phyloP scores from a whole-genome alignment of 2,888 invertebrate species.

The Agonopterix alstromeriana region DNA sequence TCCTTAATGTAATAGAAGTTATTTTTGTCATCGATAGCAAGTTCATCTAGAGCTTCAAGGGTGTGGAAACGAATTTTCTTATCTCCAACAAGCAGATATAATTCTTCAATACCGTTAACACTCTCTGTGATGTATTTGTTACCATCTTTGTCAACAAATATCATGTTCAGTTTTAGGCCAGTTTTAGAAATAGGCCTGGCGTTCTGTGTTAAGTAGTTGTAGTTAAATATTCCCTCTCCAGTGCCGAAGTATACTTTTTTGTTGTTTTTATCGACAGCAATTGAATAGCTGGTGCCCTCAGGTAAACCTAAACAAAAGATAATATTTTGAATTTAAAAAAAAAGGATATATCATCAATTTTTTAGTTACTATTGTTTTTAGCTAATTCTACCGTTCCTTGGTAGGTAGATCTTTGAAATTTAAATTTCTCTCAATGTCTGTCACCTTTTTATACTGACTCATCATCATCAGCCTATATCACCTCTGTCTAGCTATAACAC shows the following conservation, averaged over 20 bases:
- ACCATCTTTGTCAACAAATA: slow-evolving; percentile 53
- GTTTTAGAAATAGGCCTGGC: slow-evolving; percentile 36
- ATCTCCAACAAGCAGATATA: slow-evolving; percentile 43
- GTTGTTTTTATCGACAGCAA: slow-evolving; percentile 49
- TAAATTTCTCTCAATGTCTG: no score
- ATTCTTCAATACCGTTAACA: slow-evolving; percentile 46
- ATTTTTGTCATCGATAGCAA: slow-evolving; percentile 52
- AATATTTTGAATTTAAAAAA: neutral
- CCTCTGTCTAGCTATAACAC: no score
- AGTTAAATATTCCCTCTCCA: slow-evolving; percentile 46
- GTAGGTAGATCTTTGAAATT: no score
- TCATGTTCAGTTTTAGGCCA: slow-evolving; percentile 42
- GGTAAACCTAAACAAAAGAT: slow-evolving; percentile 41
- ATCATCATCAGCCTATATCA: no score
- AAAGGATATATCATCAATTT: no score
- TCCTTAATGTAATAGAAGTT: slow-evolving; percentile 56
- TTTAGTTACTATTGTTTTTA: no score
- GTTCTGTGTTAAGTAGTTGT: slow-evolving; percentile 39
- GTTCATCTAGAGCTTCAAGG: slow-evolving; percentile 45
- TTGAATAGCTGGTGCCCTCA: slow-evolving; percentile 46
- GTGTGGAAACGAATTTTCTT: slow-evolving; percentile 42
- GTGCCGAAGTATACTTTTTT: slow-evolving; percentile 55
- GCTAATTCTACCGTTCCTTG: no score
- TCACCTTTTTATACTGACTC: no score
- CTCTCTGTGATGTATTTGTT: slow-evolving; percentile 54